Base-by-base conservation (phyloP, 2,113 vertebrate genomes). In the Oenanthe oenanthe region DNA sequence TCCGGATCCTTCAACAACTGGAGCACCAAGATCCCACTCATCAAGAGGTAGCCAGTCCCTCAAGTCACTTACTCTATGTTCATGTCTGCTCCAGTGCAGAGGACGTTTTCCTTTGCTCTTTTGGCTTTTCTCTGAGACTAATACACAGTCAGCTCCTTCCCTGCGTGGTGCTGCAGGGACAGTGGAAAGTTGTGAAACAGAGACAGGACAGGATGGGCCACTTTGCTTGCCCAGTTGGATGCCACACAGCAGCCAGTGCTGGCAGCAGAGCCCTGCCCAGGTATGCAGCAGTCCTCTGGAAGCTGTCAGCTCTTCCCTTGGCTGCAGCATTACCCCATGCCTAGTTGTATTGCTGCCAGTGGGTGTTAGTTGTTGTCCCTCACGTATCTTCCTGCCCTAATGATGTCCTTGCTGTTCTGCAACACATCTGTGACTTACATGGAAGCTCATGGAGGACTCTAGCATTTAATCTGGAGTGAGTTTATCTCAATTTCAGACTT, bases 1-100 rank as follows among this genome's bases (percentile, higher is more conserved):
- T 98, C 99, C 0, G 99, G 99, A 29, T 99, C 99, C 54, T 99
- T 99, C 97, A 99, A 99, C 96, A 99, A 98, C 96, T 99, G 99
- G 99, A 98, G 97, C 96, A 94, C 98, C 82, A 99, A 99, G 97
- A 99, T 99, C 93, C 99, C 99, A 2, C 98, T 99, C 67, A 99
- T 99, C 97, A 99, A 99, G 94, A 99, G 99, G 99, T 99, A 95
- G 81, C 65, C 48, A 51, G 22, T 85, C 62, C 43, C 47, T 53
- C 34, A 19, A 32, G 70, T 83, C 38, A 63, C 63, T 83, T 58
- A 56, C 62, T 47, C 56, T 8, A 0, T 12, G 7, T 67, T 82
- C 54, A 40, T 45, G 29, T 73, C 58, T 12, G 10, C 66, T 85
- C 18, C 36, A 17, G 48, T 2, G 3, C 71, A 53, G 17, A 57